Evolutionary conservation across 2,888 invertebrate species (phyloP), one percentile per base, ranked within the genome.

Genomic region (Prosopocoilus inquinatus): DNA sequence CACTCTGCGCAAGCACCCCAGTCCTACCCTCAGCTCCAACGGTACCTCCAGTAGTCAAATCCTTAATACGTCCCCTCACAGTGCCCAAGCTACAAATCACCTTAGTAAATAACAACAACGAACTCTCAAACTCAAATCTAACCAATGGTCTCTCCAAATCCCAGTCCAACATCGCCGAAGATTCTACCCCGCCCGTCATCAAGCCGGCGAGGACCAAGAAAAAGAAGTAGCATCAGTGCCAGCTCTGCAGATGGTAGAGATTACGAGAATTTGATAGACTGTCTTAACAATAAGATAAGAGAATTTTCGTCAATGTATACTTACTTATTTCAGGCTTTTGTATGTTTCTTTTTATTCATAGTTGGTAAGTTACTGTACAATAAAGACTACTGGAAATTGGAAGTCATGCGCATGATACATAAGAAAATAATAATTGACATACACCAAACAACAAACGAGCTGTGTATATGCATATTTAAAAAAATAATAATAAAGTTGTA

Each of bases 1-100:
- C 84, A 1, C 74, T 84, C 9, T 84, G 84, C 69, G 84, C 83
- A 35, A 82, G 82, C 65, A 81, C 82, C 50, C 83, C 84, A 2
- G 83, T 82, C 28, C 75, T 84, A 59, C 84, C 84, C 12, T 78
- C 80, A 38, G 78, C 78, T 34, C 75, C 76, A n/a, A 71, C 71
- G 20, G 76, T 80, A 1, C 79, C 82, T n/a, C 81, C 82, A 2
- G 78, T 81, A 47, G 81, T 83, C 44, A 83, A 82, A 66, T 82
- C 81, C 47, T 76, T 83, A 12, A 78, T 82, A 34, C 75, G 82
- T 45, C 84, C 84, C 1, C 70, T 84, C 39, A 82, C 81, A 46
- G 82, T 84, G 33, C 84, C 84, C 34, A 79, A 81, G 50, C 73
- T 84, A 28, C 79, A 80, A 61, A 78, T 80, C 46, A 78, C 78